phyloP scores from a whole-genome alignment of 2,888 invertebrate genomes.

The Nymphalis urticae region DNA sequence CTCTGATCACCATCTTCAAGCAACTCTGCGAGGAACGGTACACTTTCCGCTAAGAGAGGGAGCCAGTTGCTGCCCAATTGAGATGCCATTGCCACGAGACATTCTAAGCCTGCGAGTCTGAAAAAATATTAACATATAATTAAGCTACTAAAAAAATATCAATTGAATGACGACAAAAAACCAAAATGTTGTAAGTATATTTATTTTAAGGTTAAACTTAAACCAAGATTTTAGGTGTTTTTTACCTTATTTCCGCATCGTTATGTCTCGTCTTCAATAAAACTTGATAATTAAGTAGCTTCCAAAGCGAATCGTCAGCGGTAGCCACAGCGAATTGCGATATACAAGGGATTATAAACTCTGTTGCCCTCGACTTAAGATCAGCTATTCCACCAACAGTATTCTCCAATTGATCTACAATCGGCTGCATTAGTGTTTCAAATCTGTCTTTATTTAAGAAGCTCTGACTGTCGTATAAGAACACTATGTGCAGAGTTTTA shows the following conservation, averaged over 20 bases:
- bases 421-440: slow-evolving; percentile 90
- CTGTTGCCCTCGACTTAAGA: slow-evolving; percentile 82
- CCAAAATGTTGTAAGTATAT: not conserved
- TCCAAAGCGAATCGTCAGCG: slow-evolving; percentile 93
- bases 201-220: not conserved
- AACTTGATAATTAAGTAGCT: slow-evolving; percentile 94
- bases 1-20: slow-evolving; percentile 93
- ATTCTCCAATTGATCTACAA: slow-evolving; percentile 94
- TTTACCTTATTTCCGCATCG: slow-evolving; percentile 85
- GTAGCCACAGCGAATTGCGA: slow-evolving; percentile 91
- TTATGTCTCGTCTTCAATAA: slow-evolving; percentile 92
- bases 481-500: slow-evolving; percentile 88
- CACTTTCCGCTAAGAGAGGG: slow-evolving; percentile 93
- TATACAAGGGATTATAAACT: slow-evolving; percentile 88
- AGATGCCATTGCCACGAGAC: slow-evolving; percentile 88
- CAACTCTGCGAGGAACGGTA: slow-evolving; percentile 96
- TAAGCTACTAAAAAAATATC: no score
- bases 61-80: slow-evolving; percentile 94
- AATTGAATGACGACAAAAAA: not conserved
- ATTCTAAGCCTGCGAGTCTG: slow-evolving; percentile 86
- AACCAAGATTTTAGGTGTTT: not conserved
- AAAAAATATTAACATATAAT: slow-evolving; percentile 28
- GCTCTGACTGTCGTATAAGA: slow-evolving; percentile 90
- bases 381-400: slow-evolving; percentile 82
- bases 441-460: slow-evolving; percentile 93